Evolutionary conservation across 2,797 vertebrate genomes (phyloP).

Genomic region (Malacoraja senta): DNA sequence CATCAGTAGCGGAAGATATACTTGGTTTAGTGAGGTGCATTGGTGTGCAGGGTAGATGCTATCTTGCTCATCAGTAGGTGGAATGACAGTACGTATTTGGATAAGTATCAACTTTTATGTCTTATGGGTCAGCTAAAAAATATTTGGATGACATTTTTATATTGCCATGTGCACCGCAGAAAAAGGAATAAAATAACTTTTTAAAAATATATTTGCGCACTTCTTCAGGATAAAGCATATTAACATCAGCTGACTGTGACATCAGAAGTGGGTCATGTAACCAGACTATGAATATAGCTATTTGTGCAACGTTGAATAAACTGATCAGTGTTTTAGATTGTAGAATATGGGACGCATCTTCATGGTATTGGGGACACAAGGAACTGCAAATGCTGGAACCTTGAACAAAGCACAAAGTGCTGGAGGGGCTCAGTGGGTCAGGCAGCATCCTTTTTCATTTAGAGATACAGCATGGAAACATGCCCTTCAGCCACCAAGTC

Average conservation of each 20-base stretch:
- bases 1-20: not conserved
- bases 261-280: not conserved
- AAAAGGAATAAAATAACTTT: not conserved
- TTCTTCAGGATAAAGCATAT: not conserved
- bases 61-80: no score
- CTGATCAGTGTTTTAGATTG: slow-evolving; percentile 3
- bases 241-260: slow-evolving; percentile 17
- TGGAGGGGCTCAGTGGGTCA: no score
- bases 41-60: no score
- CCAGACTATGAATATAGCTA: not conserved
- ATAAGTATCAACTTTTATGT: no score
- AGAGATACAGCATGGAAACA: no score
- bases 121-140: not conserved
- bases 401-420: no score
- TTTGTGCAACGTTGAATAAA: not conserved
- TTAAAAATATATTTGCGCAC: not conserved
- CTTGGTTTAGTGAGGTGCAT: not conserved
- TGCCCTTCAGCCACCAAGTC: no score
- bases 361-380: no score
- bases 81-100: no score
- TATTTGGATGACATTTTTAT: not conserved
- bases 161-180: not conserved
- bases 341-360: not conserved
- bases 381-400: no score
- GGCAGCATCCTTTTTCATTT: no score